phyloP scores from a whole-genome alignment of 2,797 vertebrate genomes.

The Propithecus perrieri region DNA sequence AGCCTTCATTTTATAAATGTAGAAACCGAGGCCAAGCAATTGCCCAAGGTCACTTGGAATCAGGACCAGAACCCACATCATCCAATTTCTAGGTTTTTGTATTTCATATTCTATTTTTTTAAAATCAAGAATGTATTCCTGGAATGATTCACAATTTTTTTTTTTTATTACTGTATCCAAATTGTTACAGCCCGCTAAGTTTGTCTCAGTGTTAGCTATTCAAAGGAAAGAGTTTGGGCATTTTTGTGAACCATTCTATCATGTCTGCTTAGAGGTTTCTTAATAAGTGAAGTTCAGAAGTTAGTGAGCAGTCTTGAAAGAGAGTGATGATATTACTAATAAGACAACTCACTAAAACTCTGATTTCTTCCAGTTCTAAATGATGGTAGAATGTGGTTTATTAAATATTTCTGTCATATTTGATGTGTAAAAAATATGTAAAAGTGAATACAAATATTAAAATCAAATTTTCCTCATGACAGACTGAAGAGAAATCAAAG shows the following conservation, averaged over 20 bases:
- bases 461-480: background rate
- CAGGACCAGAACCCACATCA: background rate
- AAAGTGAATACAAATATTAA: background rate
- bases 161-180: background rate
- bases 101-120: background rate
- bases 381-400: background rate
- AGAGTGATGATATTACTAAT: background rate
- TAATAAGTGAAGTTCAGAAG: conserved; percentile 4
- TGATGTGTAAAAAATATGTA: background rate
- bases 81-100: background rate
- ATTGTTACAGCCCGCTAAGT: background rate
- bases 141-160: background rate
- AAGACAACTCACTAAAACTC: background rate
- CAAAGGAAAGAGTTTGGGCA: background rate
- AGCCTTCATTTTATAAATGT: background rate
- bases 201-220: background rate
- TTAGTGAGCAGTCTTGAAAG: background rate
- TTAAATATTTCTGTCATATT: background rate
- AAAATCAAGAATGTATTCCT: background rate
- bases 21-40: background rate
- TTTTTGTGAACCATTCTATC: conserved; percentile 20
- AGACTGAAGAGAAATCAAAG: background rate
- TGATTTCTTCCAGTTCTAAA: background rate
- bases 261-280: background rate
- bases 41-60: background rate